Base-by-base conservation (phyloP, 2,113 vertebrate genomes). In the Athene noctua region DNA sequence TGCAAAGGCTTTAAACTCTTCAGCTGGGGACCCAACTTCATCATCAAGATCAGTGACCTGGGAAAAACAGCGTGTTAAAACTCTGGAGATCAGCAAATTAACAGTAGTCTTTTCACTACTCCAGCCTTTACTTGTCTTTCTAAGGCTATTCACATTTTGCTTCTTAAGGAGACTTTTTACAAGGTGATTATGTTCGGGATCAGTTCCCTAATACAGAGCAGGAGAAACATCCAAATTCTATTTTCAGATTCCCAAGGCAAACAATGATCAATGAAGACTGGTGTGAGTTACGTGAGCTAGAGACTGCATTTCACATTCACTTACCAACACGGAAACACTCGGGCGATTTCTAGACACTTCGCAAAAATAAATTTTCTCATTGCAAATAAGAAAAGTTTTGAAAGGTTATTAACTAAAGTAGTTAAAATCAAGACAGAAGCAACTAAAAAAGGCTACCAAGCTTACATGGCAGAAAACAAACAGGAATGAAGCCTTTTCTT, bases 41-140 rank as follows among this genome's bases (percentile, higher is more conserved):
- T 99, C 99, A 80, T 99, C 99, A 5, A 99, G 97, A 96, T 99
- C 99, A 59, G 97, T 99, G 77, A 99, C 99, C 99, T 99, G 44
- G n/a, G 82, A 91, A 83, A 95, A 90, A 21, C 11, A 80, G 21
- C 4, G 29, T 4, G 26, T 88, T 88, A 36, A 34, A 71, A 94
- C 40, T n/a, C 63, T 11, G 40, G 58, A 82, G 16, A 61, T 62
- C 17, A 73, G 18, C 32, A 36, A 73, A 73, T 32, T 46, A 55
- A 44, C 8, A 52, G n/a, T 46, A 77, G 40, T 19, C 63, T 46
- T 26, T 73, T 62, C 5, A 5, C 29, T 82, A 46, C 30, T 83
- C 27, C 36, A 1, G 34, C 70, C 46, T 84, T 70, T 7, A 29
- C 16, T 78, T 71, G 40, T 49, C 51, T 85, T 87, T 81, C 42